Conservation (phyloP, 2,888 invertebrate species). For the Biston stratarius region DNA sequence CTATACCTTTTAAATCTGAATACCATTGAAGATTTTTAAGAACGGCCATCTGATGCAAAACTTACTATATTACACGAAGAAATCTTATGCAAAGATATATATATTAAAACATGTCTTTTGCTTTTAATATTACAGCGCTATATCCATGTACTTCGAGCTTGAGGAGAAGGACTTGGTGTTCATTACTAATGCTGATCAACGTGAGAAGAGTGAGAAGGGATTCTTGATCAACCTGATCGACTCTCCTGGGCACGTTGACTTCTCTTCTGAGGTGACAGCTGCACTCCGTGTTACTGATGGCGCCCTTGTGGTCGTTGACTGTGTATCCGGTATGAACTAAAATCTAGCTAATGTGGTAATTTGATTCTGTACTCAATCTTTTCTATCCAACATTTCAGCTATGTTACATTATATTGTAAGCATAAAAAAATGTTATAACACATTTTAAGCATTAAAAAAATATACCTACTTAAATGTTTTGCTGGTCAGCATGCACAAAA, state of each 20-base stretch:
- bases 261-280: conserved; percentile 99
- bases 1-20: conserved; percentile 79
- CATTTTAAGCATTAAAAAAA: no score
- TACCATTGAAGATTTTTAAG: conserved; percentile 78
- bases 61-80: background rate
- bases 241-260: conserved; percentile 99
- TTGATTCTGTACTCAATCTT: background rate
- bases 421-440: no score
- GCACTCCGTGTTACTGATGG: conserved; percentile 99
- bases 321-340: conserved; percentile 95
- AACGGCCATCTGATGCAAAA: conserved; percentile 85
- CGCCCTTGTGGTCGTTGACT: conserved; percentile 99
- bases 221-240: conserved; percentile 99
- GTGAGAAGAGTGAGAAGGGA: conserved; percentile 96
- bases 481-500: no score
- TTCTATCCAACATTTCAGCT: no score
- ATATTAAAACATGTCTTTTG: background rate
- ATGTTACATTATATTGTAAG: no score
- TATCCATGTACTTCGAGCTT: conserved; percentile 99
- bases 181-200: conserved; percentile 96
- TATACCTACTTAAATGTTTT: no score
- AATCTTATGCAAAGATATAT: background rate
- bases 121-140: conserved; percentile 89
- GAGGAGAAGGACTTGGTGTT: conserved; percentile 97
- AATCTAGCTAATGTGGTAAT: background rate